These are phyloP conservation scores for Amazona finschi DNA, from an alignment of 2,797 vertebrate species.

Conservation along the genomic window DNA sequence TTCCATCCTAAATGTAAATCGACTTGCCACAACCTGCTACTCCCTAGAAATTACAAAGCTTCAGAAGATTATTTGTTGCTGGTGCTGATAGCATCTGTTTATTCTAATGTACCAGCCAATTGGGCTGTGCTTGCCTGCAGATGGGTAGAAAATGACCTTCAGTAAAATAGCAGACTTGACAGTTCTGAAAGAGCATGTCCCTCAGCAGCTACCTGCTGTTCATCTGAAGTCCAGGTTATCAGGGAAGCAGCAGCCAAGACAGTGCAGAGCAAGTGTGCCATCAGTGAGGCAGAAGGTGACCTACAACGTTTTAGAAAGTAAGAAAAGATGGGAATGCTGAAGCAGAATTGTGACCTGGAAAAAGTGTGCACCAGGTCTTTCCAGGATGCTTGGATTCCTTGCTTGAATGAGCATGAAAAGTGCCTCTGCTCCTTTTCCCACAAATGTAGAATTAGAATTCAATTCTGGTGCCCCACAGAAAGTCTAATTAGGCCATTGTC, in stretches of 20 bases:
- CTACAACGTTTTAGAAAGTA: not conserved
- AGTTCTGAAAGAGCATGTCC: slow-evolving; percentile 26
- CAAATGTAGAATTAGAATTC: not conserved
- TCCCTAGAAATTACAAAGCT: slow-evolving; percentile 58
- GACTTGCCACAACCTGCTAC: slow-evolving; percentile 68
- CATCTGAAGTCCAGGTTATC: not conserved
- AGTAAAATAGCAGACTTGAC: slow-evolving; percentile 3
- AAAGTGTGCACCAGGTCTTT: not conserved
- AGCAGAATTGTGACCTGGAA: not conserved
- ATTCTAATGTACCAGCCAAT: slow-evolving; percentile 52
- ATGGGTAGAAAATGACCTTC: slow-evolving; percentile 40
- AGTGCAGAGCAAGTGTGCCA: accelerated
- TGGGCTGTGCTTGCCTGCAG: not conserved
- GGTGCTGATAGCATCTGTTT: slow-evolving; percentile 69
- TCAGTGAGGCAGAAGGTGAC: not conserved
- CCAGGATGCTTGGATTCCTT: not conserved
- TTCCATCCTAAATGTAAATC: slow-evolving; percentile 43
- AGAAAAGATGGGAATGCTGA: not conserved
- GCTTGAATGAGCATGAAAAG: not conserved
- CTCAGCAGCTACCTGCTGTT: not conserved
- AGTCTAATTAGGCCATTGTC: not conserved
- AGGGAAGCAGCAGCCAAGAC: not conserved
- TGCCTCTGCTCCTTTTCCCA: not conserved
- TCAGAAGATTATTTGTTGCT: slow-evolving; percentile 66
- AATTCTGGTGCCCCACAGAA: not conserved